phyloP scores from a whole-genome alignment of 2,888 invertebrate genomes.

The Proisotoma minuta region DNA sequence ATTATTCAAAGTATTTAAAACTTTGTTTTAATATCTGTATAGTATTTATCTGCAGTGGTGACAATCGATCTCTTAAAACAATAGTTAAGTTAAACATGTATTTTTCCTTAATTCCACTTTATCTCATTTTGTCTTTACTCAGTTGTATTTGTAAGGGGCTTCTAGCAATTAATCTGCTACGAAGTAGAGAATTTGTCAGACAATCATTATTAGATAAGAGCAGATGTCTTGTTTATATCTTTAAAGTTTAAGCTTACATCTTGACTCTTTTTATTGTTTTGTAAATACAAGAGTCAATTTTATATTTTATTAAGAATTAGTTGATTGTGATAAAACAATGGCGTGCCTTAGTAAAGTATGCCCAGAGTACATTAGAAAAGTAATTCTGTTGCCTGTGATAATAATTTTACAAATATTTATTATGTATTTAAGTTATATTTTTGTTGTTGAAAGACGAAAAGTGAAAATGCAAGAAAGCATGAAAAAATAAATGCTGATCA shows the following conservation, averaged over 20 bases:
- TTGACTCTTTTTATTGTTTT: not conserved
- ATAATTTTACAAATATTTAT: not conserved
- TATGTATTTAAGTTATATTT: not conserved
- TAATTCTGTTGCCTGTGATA: not conserved
- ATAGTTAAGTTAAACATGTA: too few species aligned
- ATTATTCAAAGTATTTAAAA: slow-evolving; percentile 14
- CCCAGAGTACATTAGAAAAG: not conserved
- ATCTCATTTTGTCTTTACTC: not conserved
- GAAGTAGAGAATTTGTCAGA: slow-evolving; percentile 12
- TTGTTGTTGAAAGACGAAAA: not conserved
- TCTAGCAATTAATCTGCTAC: slow-evolving; percentile 16
- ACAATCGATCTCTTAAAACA: slow-evolving; percentile 6
- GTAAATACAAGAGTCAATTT: not conserved
- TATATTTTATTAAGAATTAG: not conserved
- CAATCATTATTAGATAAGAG: slow-evolving; percentile 9
- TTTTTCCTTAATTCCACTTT: too few species aligned
- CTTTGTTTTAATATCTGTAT: not conserved
- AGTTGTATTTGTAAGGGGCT: not conserved
- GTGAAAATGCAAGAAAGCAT: not conserved
- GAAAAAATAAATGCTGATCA: not conserved
- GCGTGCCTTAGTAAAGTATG: not conserved
- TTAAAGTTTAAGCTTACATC: not conserved
- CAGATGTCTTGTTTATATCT: slow-evolving; percentile 1
- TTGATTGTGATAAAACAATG: not conserved
- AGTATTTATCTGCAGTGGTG: not conserved